phyloP scores from a whole-genome alignment of 2,113 vertebrate species.

The Tauraco erythrolophus region DNA sequence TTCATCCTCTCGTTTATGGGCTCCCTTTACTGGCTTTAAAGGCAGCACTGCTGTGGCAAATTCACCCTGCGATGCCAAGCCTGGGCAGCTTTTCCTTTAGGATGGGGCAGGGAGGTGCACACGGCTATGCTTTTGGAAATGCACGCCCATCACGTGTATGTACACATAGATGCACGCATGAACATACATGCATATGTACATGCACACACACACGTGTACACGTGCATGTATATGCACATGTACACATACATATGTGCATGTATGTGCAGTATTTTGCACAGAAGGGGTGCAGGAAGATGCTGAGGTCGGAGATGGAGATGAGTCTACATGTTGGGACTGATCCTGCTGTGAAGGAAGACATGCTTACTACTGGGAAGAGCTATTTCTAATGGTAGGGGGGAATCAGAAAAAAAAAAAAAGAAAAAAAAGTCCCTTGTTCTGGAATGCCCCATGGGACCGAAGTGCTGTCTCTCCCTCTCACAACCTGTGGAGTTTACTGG shows the following conservation, averaged over 20 bases:
- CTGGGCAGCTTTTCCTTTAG: background rate
- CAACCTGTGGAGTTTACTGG: background rate
- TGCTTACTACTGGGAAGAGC: background rate
- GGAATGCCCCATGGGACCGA: background rate
- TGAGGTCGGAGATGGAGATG: background rate
- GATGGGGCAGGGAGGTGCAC: background rate
- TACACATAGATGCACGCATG: too few species aligned
- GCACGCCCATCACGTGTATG: too few species aligned
- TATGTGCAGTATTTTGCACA: background rate
- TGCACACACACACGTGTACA: too few species aligned
- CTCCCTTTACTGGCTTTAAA: background rate
- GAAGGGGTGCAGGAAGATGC: background rate
- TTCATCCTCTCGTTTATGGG: conserved; percentile 28
- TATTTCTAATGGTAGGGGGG: background rate
- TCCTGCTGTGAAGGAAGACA: background rate
- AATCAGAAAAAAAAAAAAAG: background rate
- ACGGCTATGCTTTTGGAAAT: background rate
- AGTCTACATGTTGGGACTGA: background rate
- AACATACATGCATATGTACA: rapidly evolving
- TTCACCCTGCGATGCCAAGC: background rate
- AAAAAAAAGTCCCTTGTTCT: background rate
- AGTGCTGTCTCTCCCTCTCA: background rate
- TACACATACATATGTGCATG: too few species aligned
- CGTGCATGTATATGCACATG: background rate
- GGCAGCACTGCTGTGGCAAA: background rate